These are phyloP conservation scores for Drosophila percnosoma DNA, from an alignment of 2,888 invertebrate genomes.

Conservation along the genomic window DNA sequence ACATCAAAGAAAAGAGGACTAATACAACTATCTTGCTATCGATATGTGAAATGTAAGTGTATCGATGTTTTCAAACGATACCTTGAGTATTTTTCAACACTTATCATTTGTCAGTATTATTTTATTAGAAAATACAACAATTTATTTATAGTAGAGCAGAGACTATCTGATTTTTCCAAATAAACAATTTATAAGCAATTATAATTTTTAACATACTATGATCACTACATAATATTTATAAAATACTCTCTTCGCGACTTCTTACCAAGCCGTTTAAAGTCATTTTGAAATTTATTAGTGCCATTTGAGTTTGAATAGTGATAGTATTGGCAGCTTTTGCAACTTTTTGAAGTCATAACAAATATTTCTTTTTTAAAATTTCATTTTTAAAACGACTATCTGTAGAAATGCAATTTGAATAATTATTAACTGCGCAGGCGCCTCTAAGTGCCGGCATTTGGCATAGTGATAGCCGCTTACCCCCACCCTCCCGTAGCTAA, in stretches of 20 bases:
- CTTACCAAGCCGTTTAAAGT: not conserved
- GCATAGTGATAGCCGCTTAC: constrained; percentile 1
- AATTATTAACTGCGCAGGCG: constrained; percentile 51
- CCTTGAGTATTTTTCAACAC: constrained; percentile 17
- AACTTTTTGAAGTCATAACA: not conserved
- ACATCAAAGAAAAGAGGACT: constrained; percentile 70
- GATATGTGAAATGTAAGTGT: constrained; percentile 23
- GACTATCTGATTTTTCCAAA: not conserved
- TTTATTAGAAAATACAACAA: not conserved
- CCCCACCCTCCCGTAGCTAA: not conserved
- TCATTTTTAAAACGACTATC: not conserved
- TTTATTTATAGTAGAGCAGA: not conserved
- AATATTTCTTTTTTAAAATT: not conserved
- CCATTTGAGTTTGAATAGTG: constrained; percentile 23
- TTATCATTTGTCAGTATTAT: constrained; percentile 52
- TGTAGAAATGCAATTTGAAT: not conserved
- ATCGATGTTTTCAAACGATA: constrained; percentile 33
- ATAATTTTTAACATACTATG: not conserved
- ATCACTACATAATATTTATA: not conserved
- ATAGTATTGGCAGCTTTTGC: not conserved
- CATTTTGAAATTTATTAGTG: constrained; percentile 1
- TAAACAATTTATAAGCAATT: not conserved
- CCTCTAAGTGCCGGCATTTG: constrained; percentile 55
- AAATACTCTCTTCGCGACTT: not conserved
- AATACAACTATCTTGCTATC: constrained; percentile 33